These are phyloP conservation scores for Podarcis raffonei DNA, from an alignment of 2,113 vertebrate genomes.

Conservation along the genomic window DNA sequence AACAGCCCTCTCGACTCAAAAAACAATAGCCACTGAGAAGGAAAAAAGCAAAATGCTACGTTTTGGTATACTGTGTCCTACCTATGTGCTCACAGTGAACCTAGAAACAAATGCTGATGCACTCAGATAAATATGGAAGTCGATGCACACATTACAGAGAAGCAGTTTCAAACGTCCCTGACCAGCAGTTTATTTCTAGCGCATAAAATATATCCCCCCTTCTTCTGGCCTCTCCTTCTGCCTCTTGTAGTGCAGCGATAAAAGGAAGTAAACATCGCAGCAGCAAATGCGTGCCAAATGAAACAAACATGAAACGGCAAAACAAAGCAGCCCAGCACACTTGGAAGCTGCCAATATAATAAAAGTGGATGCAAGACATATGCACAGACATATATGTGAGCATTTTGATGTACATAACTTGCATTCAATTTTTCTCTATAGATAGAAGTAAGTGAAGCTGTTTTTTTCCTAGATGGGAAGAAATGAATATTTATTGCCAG, in stretches of 20 bases:
- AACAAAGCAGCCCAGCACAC: background rate
- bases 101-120: background rate
- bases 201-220: slow-evolving; percentile 35
- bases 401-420: background rate
- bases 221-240: slow-evolving; percentile 46
- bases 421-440: slow-evolving; percentile 11
- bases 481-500: slow-evolving; percentile 3
- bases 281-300: slow-evolving; percentile 48
- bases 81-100: background rate
- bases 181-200: slow-evolving; percentile 23
- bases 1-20: slow-evolving; percentile 12
- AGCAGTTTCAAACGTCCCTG: background rate
- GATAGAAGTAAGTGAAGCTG: background rate
- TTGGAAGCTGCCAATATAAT: slow-evolving; percentile 7
- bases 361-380: background rate
- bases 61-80: background rate
- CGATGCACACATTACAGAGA: background rate
- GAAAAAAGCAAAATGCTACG: background rate
- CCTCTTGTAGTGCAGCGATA: slow-evolving; percentile 39
- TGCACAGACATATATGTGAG: background rate
- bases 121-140: background rate
- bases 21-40: background rate
- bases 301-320: slow-evolving; percentile 33
- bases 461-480: background rate
- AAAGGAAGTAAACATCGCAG: slow-evolving; percentile 59